Conservation (phyloP, 2,113 vertebrate genomes). For the Cromileptes altivelis region DNA sequence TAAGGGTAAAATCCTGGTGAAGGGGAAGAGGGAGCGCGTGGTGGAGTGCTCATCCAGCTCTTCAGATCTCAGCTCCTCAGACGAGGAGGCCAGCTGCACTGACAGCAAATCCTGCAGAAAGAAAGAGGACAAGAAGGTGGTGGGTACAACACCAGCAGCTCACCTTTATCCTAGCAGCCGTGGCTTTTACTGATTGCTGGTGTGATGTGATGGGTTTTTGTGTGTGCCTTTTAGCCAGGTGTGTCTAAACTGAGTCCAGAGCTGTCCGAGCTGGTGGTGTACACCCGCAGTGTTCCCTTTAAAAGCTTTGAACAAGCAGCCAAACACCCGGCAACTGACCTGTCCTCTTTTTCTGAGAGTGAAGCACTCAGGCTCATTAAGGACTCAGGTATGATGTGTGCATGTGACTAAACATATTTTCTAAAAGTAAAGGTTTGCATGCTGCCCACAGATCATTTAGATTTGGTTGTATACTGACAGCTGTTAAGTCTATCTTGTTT, state of each 20-base stretch:
- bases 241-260: constrained; percentile 84
- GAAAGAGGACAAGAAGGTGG: constrained; percentile 74
- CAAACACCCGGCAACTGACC: constrained; percentile 75
- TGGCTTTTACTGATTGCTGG: background rate
- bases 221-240: constrained; percentile 59
- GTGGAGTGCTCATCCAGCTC: constrained; percentile 63
- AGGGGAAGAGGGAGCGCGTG: constrained; percentile 89
- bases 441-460: background rate
- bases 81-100: constrained; percentile 82
- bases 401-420: background rate
- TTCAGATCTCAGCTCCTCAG: constrained; percentile 78
- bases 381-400: constrained; percentile 87
- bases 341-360: constrained; percentile 93
- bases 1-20: constrained; percentile 92
- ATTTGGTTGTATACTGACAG: background rate
- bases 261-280: constrained; percentile 91
- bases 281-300: constrained; percentile 88
- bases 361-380: constrained; percentile 89
- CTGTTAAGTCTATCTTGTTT: background rate
- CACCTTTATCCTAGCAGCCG: background rate
- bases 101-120: constrained; percentile 52
- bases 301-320: constrained; percentile 82
- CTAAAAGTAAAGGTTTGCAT: background rate
- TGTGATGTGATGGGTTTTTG: background rate
- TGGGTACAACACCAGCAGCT: background rate